These are phyloP conservation scores for human (Homo sapiens) DNA, from an alignment of 2,113 vertebrate species.

Conservation along the genomic window DNA sequence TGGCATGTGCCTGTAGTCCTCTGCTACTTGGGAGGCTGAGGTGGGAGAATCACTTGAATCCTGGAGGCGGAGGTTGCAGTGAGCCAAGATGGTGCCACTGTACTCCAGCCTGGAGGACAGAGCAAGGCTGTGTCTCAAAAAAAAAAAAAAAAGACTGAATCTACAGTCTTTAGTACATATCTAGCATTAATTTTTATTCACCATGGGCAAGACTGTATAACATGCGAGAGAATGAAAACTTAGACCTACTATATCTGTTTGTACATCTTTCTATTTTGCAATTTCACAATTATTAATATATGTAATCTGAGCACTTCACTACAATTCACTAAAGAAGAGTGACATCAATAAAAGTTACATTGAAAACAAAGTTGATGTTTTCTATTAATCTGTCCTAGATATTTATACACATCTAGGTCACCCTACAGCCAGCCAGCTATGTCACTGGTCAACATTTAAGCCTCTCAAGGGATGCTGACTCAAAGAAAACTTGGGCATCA, in stretches of 20 bases:
- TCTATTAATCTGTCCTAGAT: neutral
- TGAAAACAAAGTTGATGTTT: constrained; percentile 6
- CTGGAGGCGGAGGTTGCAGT: too few relatives aligned
- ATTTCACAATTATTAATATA: constrained; percentile 22
- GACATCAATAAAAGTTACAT: neutral
- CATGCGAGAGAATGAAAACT: neutral
- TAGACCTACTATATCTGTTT: neutral
- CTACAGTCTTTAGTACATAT: neutral
- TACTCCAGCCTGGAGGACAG: too few relatives aligned
- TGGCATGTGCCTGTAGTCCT: too few relatives aligned
- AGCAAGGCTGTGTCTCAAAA: too few relatives aligned
- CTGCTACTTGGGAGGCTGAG: too few relatives aligned
- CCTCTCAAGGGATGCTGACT: neutral
- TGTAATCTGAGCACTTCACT: neutral
- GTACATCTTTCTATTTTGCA: neutral
- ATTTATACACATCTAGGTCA: neutral
- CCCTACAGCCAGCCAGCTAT: neutral
- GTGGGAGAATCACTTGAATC: too few relatives aligned
- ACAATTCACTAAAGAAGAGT: neutral
- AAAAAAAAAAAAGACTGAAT: neutral
- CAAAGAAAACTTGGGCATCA: neutral
- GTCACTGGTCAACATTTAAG: neutral
- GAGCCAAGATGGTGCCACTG: too few relatives aligned
- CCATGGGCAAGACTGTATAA: neutral
- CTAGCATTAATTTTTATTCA: neutral